These are phyloP conservation scores for Calosoma granatense DNA, from an alignment of 1,140 invertebrate genomes.

Conservation along the genomic window DNA sequence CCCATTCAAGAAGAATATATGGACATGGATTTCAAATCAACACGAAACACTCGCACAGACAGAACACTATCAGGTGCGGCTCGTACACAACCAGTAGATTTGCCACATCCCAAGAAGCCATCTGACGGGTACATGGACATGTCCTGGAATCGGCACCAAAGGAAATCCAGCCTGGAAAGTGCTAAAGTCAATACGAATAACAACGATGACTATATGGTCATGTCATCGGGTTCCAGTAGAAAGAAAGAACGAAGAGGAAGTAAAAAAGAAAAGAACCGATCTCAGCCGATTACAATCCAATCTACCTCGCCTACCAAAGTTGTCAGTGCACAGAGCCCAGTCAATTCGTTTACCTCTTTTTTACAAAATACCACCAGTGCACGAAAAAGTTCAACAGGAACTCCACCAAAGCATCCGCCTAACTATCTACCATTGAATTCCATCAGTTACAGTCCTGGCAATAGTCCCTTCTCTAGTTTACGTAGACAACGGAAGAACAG, in stretches of 20 bases:
- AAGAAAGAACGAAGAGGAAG: constrained; percentile 21
- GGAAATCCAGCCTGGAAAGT: constrained; percentile 25
- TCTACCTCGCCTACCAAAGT: background rate
- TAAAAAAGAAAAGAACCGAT: constrained; percentile 39
- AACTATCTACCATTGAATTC: constrained; percentile 24
- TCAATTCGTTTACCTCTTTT: background rate
- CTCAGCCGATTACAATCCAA: constrained; percentile 49
- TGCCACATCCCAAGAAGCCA: constrained; percentile 35
- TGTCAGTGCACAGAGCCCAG: background rate
- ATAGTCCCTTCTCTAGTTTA: constrained; percentile 31
- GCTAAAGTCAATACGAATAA: constrained; percentile 22
- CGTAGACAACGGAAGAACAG: constrained; percentile 27
- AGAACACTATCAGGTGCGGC: constrained; percentile 28
- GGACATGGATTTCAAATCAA: constrained; percentile 29
- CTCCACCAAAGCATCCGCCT: constrained; percentile 33
- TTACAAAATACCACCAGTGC: background rate
- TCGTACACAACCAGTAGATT: constrained; percentile 35
- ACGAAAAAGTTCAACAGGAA: constrained; percentile 32
- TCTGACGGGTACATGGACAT: constrained; percentile 53
- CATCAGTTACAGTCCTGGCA: constrained; percentile 17
- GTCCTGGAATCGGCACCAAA: constrained; percentile 29
- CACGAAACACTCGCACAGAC: constrained; percentile 16
- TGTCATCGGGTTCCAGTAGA: constrained; percentile 21
- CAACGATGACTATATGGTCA: constrained; percentile 33
- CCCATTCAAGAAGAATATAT: constrained; percentile 30